Evolutionary conservation across 1,140 invertebrate genomes (phyloP).

Genomic region (Amyelois transitella): DNA sequence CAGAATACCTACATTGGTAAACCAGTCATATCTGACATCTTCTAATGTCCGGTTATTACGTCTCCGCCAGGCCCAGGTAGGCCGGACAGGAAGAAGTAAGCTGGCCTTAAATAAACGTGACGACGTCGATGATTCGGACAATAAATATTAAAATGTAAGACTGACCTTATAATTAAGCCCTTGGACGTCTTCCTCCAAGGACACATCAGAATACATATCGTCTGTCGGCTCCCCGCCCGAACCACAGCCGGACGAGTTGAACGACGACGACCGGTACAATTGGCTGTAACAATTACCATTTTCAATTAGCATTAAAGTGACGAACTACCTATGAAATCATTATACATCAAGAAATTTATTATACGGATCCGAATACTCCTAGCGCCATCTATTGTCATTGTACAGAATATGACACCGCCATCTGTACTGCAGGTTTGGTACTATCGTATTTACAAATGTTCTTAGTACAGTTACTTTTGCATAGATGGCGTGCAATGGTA

Average conservation of each 20-base stretch:
- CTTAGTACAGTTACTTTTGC: neutral
- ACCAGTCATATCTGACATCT: too few relatives aligned
- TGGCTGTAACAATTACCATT: slow-evolving; percentile 78
- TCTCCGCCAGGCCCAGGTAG: too few relatives aligned
- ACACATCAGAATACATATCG: slow-evolving; percentile 94
- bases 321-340: too few relatives aligned
- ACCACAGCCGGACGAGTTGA: slow-evolving; percentile 91
- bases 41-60: too few relatives aligned
- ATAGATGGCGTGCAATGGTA: slow-evolving; percentile 38
- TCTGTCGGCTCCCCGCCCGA: slow-evolving; percentile 91
- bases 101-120: too few relatives aligned
- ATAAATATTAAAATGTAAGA: too few relatives aligned
- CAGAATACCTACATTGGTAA: too few relatives aligned
- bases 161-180: slow-evolving; percentile 92
- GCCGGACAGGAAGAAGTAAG: too few relatives aligned
- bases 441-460: neutral
- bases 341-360: too few relatives aligned
- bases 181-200: slow-evolving; percentile 91
- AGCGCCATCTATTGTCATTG: slow-evolving; percentile 39
- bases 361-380: too few relatives aligned
- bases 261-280: slow-evolving; percentile 91
- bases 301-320: slow-evolving; percentile 7
- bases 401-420: slow-evolving; percentile 15
- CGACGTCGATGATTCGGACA: too few relatives aligned
- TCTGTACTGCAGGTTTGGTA: slow-evolving; percentile 12